phyloP scores from a whole-genome alignment of 2,113 vertebrate species.

The Hoplias malabaricus region DNA sequence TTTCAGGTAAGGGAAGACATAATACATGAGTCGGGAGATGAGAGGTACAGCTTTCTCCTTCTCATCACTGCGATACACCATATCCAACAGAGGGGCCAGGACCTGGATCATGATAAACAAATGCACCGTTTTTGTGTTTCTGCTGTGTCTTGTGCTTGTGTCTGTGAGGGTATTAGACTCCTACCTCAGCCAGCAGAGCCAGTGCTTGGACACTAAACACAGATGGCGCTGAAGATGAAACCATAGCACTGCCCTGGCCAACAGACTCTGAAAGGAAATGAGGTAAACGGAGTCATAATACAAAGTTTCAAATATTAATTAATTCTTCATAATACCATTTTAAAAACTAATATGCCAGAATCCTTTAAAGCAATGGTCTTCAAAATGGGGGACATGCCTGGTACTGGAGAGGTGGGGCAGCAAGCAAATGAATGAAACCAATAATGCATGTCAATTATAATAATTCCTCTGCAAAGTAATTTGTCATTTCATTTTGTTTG shows the following conservation, averaged over 20 bases:
- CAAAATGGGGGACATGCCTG: no score
- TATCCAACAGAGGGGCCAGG: constrained; percentile 90
- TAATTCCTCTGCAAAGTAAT: no score
- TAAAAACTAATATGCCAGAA: no score
- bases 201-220: constrained; percentile 95
- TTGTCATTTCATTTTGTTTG: no score
- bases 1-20: constrained; percentile 92
- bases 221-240: constrained; percentile 91
- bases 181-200: constrained; percentile 91
- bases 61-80: constrained; percentile 96
- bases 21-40: constrained; percentile 92
- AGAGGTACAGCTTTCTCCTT: constrained; percentile 94
- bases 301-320: background rate
- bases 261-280: constrained; percentile 70
- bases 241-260: constrained; percentile 81
- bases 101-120: constrained; percentile 68
- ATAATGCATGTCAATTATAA: no score
- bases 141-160: background rate
- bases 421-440: no score
- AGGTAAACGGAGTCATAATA: background rate
- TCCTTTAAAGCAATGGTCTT: no score
- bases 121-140: background rate
- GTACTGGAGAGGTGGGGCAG: no score
- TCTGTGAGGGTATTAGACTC: background rate
- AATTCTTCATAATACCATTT: no score